Percentiles rank a stretch among this genome's conserved stretches.
phyloP scores from a whole-genome alignment of 2,113 vertebrate genomes.

The Phaetusa simplex region DNA sequence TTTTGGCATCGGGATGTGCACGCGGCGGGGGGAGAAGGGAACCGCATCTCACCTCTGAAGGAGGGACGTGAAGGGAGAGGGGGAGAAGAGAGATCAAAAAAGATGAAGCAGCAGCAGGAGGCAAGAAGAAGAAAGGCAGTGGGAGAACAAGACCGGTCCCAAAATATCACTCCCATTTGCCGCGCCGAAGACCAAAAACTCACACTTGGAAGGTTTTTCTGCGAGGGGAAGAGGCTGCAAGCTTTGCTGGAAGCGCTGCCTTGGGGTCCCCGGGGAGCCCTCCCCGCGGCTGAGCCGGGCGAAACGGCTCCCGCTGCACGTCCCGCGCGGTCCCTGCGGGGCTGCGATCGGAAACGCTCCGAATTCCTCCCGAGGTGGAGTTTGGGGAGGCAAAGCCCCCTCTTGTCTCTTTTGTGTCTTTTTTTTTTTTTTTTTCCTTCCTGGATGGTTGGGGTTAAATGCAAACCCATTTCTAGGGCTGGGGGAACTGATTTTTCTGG shows the following conservation, averaged over 20 bases:
- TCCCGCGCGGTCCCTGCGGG: neutral
- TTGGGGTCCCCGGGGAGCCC: neutral
- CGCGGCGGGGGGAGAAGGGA: neutral
- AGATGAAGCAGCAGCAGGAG: neutral
- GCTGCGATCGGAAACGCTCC: neutral
- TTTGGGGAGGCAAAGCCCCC: neutral
- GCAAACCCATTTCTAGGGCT: neutral
- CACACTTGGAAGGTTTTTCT: neutral
- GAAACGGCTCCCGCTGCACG: neutral
- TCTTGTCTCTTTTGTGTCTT: neutral
- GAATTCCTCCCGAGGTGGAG: neutral
- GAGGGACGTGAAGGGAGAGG: neutral
- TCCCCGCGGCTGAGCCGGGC: neutral
- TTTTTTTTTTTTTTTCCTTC: rapidly evolving
- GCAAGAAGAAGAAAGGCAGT: constrained; percentile 2
- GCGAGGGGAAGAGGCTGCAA: neutral
- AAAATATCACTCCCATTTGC: neutral
- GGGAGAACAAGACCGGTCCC: constrained; percentile 1
- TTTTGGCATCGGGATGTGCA: neutral
- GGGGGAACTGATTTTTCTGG: neutral
- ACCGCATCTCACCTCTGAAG: neutral
- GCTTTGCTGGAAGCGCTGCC: neutral
- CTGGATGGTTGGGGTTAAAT: neutral
- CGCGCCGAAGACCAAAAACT: neutral
- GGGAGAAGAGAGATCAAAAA: constrained; percentile 28